phyloP scores from a whole-genome alignment of 2,888 invertebrate genomes.

The Polyommatus iphigenia region DNA sequence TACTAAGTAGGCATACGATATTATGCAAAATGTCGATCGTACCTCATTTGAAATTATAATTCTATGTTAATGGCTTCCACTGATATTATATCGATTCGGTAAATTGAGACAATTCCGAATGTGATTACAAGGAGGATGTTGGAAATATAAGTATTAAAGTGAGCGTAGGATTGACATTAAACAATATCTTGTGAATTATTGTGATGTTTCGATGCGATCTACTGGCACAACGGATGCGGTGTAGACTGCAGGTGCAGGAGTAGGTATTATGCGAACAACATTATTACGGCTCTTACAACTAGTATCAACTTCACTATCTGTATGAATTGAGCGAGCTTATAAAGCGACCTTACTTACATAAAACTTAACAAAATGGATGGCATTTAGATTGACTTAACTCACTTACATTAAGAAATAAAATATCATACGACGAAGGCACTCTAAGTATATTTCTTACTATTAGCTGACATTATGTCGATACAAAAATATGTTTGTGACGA shows the following conservation, averaged over 20 bases:
- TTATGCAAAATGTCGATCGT: conserved; percentile 57
- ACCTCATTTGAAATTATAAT: conserved; percentile 61
- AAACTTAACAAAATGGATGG: conserved; percentile 81
- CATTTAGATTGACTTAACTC: conserved; percentile 80
- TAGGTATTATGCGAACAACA: conserved; percentile 47
- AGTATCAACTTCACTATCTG: conserved; percentile 68
- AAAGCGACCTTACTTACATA: conserved; percentile 73
- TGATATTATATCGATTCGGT: conserved; percentile 39
- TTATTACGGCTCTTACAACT: conserved; percentile 58
- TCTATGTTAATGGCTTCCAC: conserved; percentile 58
- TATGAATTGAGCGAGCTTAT: conserved; percentile 79
- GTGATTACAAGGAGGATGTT: conserved; percentile 26
- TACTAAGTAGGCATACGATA: conserved; percentile 59
- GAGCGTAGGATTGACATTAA: conserved; percentile 14
- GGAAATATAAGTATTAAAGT: not conserved
- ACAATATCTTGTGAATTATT: conserved; percentile 21
- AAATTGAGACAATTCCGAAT: conserved; percentile 28
- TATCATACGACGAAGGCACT: conserved; percentile 76
- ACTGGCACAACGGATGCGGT: not conserved
- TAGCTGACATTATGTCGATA: conserved; percentile 59
- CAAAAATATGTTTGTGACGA: conserved; percentile 71
- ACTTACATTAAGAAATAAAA: conserved; percentile 70
- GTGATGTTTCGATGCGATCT: conserved; percentile 19
- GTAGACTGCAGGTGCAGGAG: conserved; percentile 14
- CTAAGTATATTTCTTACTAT: conserved; percentile 62